phyloP scores from a whole-genome alignment of 1,140 invertebrate genomes.

The Melanaphis sacchari region DNA sequence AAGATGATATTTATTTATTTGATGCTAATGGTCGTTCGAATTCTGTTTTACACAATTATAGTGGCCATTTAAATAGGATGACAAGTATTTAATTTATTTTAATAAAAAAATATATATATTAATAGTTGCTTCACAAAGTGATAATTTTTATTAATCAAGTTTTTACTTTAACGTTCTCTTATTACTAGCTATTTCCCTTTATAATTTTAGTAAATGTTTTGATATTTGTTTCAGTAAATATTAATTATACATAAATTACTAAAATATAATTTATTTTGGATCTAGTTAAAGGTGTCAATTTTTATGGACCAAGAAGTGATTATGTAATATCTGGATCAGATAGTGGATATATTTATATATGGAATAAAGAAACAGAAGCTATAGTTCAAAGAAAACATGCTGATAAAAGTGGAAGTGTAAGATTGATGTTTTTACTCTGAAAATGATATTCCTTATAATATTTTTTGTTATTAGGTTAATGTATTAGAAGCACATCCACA shows the following conservation, averaged over 20 bases:
- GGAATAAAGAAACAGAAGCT: conserved; percentile 88
- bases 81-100: conserved; percentile 66
- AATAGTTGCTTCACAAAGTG: background rate
- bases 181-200: background rate
- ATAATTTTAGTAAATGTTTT: background rate
- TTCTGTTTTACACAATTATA: conserved; percentile 78
- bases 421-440: conserved; percentile 61
- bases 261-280: background rate
- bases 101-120: background rate
- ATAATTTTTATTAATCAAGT: background rate
- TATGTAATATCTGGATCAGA: conserved; percentile 93
- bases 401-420: conserved; percentile 86
- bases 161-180: background rate
- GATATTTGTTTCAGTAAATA: background rate
- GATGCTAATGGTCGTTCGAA: conserved; percentile 70
- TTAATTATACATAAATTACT: background rate
- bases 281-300: conserved; percentile 91
- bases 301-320: conserved; percentile 90
- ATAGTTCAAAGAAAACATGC: conserved; percentile 88
- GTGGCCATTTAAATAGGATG: conserved; percentile 78
- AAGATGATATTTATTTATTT: conserved; percentile 93
- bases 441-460: background rate
- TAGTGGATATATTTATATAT: conserved; percentile 93
- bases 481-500: conserved; percentile 89
- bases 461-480: conserved; percentile 75